Evolutionary conservation across 2,113 vertebrate species (phyloP).

Genomic region (Chauna torquata): DNA sequence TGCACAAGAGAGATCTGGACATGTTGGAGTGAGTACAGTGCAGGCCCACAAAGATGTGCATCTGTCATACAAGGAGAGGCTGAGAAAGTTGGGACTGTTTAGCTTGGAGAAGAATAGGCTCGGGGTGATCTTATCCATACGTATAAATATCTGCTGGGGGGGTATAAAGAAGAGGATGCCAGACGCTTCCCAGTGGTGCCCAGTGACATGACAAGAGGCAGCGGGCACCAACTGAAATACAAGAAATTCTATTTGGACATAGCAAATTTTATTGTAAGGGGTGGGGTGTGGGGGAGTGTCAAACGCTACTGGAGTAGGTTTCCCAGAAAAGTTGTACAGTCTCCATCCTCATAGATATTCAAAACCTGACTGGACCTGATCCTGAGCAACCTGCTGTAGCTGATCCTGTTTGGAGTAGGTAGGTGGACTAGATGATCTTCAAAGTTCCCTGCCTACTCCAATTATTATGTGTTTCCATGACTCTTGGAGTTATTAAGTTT

Average conservation of each 20-base stretch:
- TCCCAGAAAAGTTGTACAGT: background rate
- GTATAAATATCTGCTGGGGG: background rate
- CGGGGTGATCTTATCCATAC: fast-evolving
- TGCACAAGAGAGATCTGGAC: background rate
- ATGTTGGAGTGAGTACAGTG: background rate
- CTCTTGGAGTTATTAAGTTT: background rate
- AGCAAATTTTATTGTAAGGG: background rate
- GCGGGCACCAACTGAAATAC: background rate
- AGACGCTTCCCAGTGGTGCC: background rate
- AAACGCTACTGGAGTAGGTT: background rate
- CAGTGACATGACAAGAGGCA: background rate
- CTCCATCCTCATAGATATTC: background rate
- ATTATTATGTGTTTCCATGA: background rate
- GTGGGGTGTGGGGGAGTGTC: background rate
- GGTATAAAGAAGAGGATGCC: background rate
- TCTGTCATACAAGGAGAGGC: background rate
- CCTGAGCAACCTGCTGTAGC: background rate
- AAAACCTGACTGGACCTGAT: background rate
- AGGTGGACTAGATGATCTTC: background rate
- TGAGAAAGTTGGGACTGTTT: background rate
- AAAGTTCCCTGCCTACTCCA: background rate
- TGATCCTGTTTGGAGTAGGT: background rate
- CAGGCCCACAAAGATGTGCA: background rate
- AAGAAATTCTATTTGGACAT: background rate
- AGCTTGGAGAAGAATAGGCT: background rate